Evolutionary conservation across 2,888 invertebrate genomes (phyloP), one percentile per base, ranked within the genome.

Genomic region (Lepidochrysops patricia): DNA sequence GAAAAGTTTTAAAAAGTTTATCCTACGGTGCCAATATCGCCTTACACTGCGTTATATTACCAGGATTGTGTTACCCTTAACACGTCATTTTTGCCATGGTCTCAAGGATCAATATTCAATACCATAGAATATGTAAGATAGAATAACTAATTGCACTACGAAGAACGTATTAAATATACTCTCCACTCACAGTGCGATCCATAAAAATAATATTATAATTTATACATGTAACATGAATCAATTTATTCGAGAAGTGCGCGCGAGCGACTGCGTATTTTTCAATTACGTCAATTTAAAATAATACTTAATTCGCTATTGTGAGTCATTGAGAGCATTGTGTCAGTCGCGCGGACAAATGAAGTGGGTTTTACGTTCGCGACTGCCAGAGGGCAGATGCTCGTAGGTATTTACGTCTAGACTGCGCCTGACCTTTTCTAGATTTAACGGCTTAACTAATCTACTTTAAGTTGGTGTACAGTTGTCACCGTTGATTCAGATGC

Each of bases 281-380:
- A 89, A 88, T 89, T 88, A 89, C 82, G 86, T 87, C 88, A 88
- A 89, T 89, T 88, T 87, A 87, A 87, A 88, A 87, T 88, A 88
- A 88, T 89, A 84, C 87, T 85, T 88, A 89, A 87, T 89, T 88
- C 75, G 85, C 86, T 81, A 86, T 87, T 82, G 86, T 88, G 88
- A 87, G 77, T 87, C 88, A 87, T 80, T 80, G 78, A 71, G 84
- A 82, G 79, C 81, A 82, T 84, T 84, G 84, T 84, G 84, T 80
- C 84, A 80, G 78, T 72, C 72, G 74, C n/a, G 73, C 74, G 65
- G 68, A 67, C 70, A 72, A 72, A 71, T 73, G 72, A 71, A 70
- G 75, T 69, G 66, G 69, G 70, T 70, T 74, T 72, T 69, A 72
- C 66, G 66, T 66, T 70, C 63, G 63, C 61, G 58, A 57, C 15